These are phyloP conservation scores for Vanacampus margaritifer DNA, from an alignment of 2,113 vertebrate genomes.

Conservation along the genomic window DNA sequence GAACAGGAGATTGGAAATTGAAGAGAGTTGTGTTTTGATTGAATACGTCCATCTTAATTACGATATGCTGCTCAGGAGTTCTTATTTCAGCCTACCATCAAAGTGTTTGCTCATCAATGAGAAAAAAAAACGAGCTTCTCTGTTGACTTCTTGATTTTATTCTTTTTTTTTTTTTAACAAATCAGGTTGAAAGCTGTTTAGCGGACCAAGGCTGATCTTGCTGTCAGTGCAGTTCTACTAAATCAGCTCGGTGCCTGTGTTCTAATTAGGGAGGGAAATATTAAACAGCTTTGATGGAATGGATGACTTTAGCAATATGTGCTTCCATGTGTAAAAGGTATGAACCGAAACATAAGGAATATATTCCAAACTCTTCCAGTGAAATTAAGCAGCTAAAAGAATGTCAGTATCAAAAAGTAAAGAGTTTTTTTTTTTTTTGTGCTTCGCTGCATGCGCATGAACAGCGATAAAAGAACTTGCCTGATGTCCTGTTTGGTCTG, in stretches of 20 bases:
- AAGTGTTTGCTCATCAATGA: constrained; percentile 54
- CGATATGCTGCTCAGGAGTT: constrained; percentile 54
- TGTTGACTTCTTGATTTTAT: constrained; percentile 55
- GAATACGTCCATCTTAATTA: constrained; percentile 70
- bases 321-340: background rate
- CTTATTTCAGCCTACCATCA: constrained; percentile 57
- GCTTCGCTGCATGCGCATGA: too few relatives aligned
- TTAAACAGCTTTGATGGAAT: background rate
- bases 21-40: constrained; percentile 68
- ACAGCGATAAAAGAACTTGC: too few relatives aligned
- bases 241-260: background rate
- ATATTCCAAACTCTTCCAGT: too few relatives aligned
- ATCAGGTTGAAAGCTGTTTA: constrained; percentile 18
- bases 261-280: background rate
- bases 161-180: constrained; percentile 21
- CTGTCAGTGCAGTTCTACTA: constrained; percentile 16
- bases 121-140: constrained; percentile 43
- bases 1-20: constrained; percentile 52
- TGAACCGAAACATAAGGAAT: too few relatives aligned
- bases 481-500: too few relatives aligned
- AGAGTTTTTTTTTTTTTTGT: too few relatives aligned
- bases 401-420: too few relatives aligned
- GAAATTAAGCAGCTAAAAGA: too few relatives aligned
- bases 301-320: background rate
- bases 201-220: constrained; percentile 23